Conservation (phyloP, 2,797 vertebrate species). For the Babyrousa celebensis region DNA sequence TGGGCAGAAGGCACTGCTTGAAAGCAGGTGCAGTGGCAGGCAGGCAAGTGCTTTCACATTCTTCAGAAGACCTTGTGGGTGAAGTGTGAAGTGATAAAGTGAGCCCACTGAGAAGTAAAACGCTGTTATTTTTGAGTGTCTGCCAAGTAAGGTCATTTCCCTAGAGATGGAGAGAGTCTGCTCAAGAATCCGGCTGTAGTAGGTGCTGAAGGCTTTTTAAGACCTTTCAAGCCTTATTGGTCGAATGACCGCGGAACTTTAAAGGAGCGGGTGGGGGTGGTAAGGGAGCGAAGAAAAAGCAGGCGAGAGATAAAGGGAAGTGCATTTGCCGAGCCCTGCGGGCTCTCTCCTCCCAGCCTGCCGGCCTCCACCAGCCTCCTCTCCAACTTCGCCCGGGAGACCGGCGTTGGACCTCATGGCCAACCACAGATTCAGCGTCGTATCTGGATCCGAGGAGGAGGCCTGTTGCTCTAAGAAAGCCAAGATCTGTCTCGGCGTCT, state of each 20-base stretch:
- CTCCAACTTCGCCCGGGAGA: fast-evolving
- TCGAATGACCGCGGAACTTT: not conserved
- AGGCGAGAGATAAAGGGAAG: constrained; percentile 1
- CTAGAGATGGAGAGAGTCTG: not conserved
- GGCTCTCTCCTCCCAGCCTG: not conserved
- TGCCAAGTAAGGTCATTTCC: not conserved
- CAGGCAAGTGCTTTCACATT: fast-evolving
- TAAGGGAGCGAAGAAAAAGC: constrained; percentile 55
- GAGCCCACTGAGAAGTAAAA: fast-evolving
- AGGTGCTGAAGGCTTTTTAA: not conserved
- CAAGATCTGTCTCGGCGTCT: not conserved
- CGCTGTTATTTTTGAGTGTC: no score
- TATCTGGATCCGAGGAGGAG: not conserved
- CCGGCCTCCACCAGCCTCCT: not conserved
- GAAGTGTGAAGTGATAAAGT: not conserved
- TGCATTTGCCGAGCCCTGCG: not conserved
- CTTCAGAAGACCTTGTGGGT: not conserved
- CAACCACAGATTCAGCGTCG: not conserved
- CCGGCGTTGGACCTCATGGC: constrained; percentile 69
- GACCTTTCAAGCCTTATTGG: not conserved
- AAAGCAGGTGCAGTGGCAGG: no score
- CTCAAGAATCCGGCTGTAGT: not conserved
- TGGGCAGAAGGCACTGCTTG: no score
- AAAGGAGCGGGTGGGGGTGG: not conserved
- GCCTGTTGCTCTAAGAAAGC: constrained; percentile 31